Base-by-base conservation (phyloP, 2,888 invertebrate genomes). In the Drosophila leonis region DNA sequence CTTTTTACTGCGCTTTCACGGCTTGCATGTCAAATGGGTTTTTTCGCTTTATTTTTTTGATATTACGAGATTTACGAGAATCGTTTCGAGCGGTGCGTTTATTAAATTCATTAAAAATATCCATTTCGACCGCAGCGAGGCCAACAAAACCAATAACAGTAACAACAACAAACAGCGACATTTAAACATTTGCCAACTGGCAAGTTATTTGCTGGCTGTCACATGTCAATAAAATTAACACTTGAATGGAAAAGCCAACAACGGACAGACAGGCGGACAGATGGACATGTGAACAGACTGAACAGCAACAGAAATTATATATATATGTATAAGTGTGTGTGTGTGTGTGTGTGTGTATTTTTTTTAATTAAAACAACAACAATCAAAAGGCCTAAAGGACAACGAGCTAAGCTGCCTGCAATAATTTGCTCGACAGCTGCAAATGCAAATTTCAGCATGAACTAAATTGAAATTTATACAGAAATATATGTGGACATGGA, bases 161-260 rank as follows among this genome's bases (percentile, higher is more conserved):
- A 39, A 44, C 33, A 60, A 56, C 59, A 76, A 35, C 42, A 27
- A 46, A 29, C 29, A 18, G 31, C 55, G 59, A 57, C 80, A 82
- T 69, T 85, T 80, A 73, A 85, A 85, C 67, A 82, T 78, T 65
- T 71, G 71, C 67, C 69, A 63, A 68, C 66, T 65, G 72, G 67
- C 82, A 87, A 85, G 70, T 78, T 83, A 82, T 87, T 80, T 81
- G 75, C 79, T 82, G 67, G 62, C 84, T 86, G 86, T 84, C 89
- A 87, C 75, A 88, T 89, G 86, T 80, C 86, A 89, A 89, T 87
- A 78, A 87, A 84, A 87, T 87, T 90, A 88, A 88, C 86, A 87
- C 90, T 87, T 88, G 81, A 75, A 76, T 72, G 68, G 62, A 68
- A 80, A 72, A 69, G 66, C 66, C 75, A 72, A 70, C 35, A 63